A percentile compares a stretch with the other conserved stretches of the same genome.
These are phyloP conservation scores for Papilio machaon DNA, from an alignment of 1,140 invertebrate genomes.

Conservation along the genomic window DNA sequence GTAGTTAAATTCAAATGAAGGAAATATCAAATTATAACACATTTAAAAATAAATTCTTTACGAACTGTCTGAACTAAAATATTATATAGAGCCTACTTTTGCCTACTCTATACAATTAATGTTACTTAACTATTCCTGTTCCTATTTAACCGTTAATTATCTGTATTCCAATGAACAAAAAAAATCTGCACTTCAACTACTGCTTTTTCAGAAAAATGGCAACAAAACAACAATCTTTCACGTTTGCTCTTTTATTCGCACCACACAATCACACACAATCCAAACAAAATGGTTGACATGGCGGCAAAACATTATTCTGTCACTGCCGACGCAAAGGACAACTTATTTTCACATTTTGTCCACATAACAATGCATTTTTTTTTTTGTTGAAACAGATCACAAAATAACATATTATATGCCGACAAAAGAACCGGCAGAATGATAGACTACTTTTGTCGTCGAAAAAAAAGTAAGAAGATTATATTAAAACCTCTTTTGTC, in stretches of 20 bases:
- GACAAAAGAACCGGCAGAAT: slow-evolving; percentile 44
- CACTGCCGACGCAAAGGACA: slow-evolving; percentile 18
- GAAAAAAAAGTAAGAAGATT: slow-evolving; percentile 41
- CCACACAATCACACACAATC: background rate
- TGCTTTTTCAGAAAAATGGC: background rate
- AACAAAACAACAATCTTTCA: background rate
- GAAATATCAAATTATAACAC: no score
- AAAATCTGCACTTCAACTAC: no score
- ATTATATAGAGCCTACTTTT: no score
- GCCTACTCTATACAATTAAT: no score
- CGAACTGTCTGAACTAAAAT: no score
- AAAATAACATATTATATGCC: slow-evolving; percentile 36
- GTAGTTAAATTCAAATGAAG: no score
- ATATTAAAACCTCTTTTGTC: slow-evolving; percentile 49
- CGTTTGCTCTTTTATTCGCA: background rate
- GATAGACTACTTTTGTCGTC: slow-evolving; percentile 42
- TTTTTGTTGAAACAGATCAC: slow-evolving; percentile 28
- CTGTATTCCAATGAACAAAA: no score
- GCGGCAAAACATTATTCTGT: slow-evolving; percentile 25
- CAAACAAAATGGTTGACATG: slow-evolving; percentile 23
- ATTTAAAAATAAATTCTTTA: no score
- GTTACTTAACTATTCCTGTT: no score
- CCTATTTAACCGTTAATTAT: no score
- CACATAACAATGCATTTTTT: slow-evolving; percentile 26
- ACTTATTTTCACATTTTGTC: slow-evolving; percentile 38